Conservation (phyloP, 1,140 invertebrate genomes). For the Anagrus nilaparvatae region DNA sequence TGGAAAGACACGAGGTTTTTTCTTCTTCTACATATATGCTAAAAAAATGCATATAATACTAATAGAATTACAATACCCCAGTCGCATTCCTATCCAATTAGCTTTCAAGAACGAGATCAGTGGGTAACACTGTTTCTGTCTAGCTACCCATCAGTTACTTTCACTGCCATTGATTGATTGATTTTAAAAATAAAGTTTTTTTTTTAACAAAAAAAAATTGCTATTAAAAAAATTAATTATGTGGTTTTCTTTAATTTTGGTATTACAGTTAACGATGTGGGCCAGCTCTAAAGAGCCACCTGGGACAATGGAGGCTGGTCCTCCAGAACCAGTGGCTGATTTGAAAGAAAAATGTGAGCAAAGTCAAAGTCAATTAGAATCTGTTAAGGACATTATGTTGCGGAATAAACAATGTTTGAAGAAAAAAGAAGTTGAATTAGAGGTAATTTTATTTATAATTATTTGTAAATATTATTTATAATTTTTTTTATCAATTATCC, state of each 20-base stretch:
- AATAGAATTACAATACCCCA: conserved; percentile 40
- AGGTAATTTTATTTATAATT: conserved; percentile 24
- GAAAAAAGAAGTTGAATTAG: conserved; percentile 35
- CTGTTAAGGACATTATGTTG: conserved; percentile 35
- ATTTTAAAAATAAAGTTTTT: conserved; percentile 11
- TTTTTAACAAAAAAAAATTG: conserved; percentile 7
- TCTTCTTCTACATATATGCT: conserved; percentile 17
- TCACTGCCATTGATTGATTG: conserved; percentile 35
- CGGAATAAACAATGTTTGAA: conserved; percentile 34
- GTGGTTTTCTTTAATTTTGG: conserved; percentile 32
- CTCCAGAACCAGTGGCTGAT: conserved; percentile 19
- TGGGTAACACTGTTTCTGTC: conserved; percentile 30
- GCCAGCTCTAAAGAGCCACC: conserved; percentile 31
- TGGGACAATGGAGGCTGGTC: conserved; percentile 25
- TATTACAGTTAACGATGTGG: conserved; percentile 38
- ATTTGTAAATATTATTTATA: not conserved
- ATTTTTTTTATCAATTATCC: conserved; percentile 5
- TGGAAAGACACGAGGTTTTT: conserved; percentile 8
- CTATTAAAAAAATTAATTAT: conserved; percentile 25
- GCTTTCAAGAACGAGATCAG: conserved; percentile 33
- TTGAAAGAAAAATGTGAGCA: conserved; percentile 27
- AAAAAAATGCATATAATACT: conserved; percentile 25
- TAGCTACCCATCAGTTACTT: conserved; percentile 30
- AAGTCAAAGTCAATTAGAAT: conserved; percentile 31
- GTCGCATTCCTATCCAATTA: conserved; percentile 36